These are phyloP conservation scores for Formica selysi DNA, from an alignment of 1,140 invertebrate species.

Conservation along the genomic window DNA sequence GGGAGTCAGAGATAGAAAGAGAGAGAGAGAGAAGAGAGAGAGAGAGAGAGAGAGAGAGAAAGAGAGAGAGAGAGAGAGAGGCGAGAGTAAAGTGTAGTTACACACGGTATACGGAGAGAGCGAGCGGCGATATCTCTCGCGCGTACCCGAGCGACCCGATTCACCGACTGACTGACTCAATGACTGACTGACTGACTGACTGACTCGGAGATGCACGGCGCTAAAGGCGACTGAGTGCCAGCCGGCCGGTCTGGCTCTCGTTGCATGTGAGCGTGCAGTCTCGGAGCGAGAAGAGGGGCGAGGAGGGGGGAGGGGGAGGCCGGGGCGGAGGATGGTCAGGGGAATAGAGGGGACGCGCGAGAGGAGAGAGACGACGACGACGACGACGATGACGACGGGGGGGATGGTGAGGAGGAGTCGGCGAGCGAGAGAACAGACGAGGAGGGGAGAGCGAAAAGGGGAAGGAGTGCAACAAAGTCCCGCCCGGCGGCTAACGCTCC, in stretches of 20 bases:
- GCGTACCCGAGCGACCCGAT: constrained; percentile 67
- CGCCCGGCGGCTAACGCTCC: constrained; percentile 62
- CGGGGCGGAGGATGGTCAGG: constrained; percentile 13
- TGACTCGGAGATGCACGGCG: constrained; percentile 76
- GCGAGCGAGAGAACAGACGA: background rate
- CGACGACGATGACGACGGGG: constrained; percentile 52
- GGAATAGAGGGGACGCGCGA: background rate
- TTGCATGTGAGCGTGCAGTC: constrained; percentile 73
- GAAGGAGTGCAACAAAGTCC: constrained; percentile 53
- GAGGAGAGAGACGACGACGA: constrained; percentile 31
- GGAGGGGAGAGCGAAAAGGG: constrained; percentile 23
- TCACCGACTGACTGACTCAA: constrained; percentile 73
- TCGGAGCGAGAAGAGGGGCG: constrained; percentile 7
- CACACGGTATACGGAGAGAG: constrained; percentile 1
- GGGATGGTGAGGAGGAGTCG: constrained; percentile 57
- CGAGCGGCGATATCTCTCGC: constrained; percentile 55
- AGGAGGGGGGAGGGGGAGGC: background rate
- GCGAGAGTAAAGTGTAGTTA: constrained; percentile 33
- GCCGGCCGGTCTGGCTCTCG: constrained; percentile 77
- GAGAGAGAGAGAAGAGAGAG: background rate
- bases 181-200: constrained; percentile 74
- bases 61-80: background rate
- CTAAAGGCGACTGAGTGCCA: constrained; percentile 76
- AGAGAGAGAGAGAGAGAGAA: background rate
- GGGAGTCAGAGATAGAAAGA: background rate